These are phyloP conservation scores for Galbula dea DNA, from an alignment of 2,113 vertebrate genomes.

Conservation along the genomic window DNA sequence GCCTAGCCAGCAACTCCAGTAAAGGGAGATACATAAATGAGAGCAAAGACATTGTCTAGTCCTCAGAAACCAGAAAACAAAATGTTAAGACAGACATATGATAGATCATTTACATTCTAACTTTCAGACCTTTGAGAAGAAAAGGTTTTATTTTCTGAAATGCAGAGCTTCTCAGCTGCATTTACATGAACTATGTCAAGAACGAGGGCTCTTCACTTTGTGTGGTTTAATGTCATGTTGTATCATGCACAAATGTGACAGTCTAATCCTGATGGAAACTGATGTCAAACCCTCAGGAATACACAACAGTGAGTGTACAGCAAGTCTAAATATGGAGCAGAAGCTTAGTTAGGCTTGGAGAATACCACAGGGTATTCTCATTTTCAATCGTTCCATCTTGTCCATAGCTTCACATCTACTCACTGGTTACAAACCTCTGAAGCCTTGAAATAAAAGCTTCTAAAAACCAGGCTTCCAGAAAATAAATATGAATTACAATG, in stretches of 20 bases:
- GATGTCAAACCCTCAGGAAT: background rate
- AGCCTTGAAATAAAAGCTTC: background rate
- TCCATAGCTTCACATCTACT: background rate
- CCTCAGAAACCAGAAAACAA: background rate
- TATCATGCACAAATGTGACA: background rate
- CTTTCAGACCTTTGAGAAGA: conserved; percentile 1
- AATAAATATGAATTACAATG: background rate
- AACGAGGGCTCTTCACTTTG: background rate
- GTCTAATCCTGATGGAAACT: background rate
- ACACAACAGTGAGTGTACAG: background rate
- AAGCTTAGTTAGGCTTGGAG: background rate
- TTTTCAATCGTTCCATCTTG: background rate
- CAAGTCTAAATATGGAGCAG: background rate
- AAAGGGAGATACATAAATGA: background rate
- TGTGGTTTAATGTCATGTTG: background rate
- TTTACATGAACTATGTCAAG: background rate
- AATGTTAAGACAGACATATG: background rate
- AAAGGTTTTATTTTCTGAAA: background rate
- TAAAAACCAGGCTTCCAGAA: background rate
- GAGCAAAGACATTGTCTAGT: background rate
- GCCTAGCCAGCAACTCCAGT: background rate
- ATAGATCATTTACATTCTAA: background rate
- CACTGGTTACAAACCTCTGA: background rate
- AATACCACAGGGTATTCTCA: background rate
- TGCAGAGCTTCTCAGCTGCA: background rate